Evolutionary conservation across 2,888 invertebrate species (phyloP), one percentile per base, ranked within the genome.

Genomic region (Rhabditoides inermis): DNA sequence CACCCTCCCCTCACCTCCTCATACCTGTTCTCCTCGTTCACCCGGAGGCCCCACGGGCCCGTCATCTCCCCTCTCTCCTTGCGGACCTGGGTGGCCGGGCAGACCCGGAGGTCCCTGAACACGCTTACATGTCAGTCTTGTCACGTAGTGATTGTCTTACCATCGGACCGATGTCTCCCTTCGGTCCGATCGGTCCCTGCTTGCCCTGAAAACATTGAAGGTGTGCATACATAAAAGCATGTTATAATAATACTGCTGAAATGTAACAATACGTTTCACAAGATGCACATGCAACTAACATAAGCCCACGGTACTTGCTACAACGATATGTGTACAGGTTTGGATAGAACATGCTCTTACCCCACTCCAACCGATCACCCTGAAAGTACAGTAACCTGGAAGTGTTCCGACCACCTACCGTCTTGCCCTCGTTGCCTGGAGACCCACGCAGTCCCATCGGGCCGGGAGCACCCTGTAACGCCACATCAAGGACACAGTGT

Each of bases 381-480:
- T n/a, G n/a, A n/a, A n/a, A n/a, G n/a, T n/a, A n/a, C n/a, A n/a
- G n/a, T n/a, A n/a, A n/a, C n/a, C n/a, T n/a, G n/a, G n/a, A n/a
- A n/a, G n/a, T n/a, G n/a, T 23, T 3, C 12, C 10, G 2, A 6
- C 40, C 49, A 53, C 62, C 18, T 45, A 69, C 70, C 57, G 48
- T 53, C 61, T 63, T 54, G 47, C 72, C 72, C 44, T 63, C 63
- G 2, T 37, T 28, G 1, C 70, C 70, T 2, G 65, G 57, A 2
- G 60, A 55, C 12, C 72, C 72, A 42, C 66, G 55, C 18, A 67
- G 50, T 25, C 70, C 70, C 67, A 69, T 69, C 6, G 66, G 67
- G 30, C 73, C 73, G 10, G 68, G 69, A 6, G 71, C 60, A 28
- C 73, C 73, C 49, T 67, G 52, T 27, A 64, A 45, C n/a, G n/a